These are phyloP conservation scores for Phaethornis superciliosus DNA, from an alignment of 2,113 vertebrate genomes.

Conservation along the genomic window DNA sequence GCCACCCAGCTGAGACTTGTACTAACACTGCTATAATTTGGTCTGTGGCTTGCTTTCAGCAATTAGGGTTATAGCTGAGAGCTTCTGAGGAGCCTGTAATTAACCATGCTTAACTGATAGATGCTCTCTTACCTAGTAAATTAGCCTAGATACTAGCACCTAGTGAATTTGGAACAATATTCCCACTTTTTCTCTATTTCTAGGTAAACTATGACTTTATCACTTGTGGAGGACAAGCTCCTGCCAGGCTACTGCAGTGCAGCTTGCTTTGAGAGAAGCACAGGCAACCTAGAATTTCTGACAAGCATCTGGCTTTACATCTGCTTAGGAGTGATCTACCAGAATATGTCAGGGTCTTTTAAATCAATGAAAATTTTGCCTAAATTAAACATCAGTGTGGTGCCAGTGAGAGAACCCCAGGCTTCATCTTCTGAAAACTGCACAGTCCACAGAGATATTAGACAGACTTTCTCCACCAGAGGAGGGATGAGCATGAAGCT, in stretches of 20 bases:
- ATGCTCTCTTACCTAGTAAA: not conserved
- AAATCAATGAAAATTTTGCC: not conserved
- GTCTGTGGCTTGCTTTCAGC: not conserved
- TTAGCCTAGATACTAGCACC: not conserved
- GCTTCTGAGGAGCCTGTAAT: not conserved
- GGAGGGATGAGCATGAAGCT: not conserved
- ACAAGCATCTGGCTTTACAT: not conserved
- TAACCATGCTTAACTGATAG: not conserved
- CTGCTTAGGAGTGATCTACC: not conserved
- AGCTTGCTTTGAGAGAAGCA: not conserved
- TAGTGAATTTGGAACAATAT: not conserved
- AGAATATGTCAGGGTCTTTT: not conserved
- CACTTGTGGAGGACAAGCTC: not conserved
- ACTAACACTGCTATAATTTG: not conserved
- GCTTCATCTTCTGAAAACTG: not conserved
- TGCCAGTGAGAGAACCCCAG: not conserved
- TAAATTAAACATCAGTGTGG: not conserved
- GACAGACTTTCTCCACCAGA: not conserved
- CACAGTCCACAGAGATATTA: not conserved
- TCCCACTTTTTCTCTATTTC: not conserved
- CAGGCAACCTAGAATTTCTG: not conserved
- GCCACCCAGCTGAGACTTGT: not conserved
- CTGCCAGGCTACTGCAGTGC: not conserved
- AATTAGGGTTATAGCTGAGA: not conserved
- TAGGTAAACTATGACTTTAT: not conserved